Conservation (phyloP, 2,888 invertebrate genomes). For the Sinhomidia bicolor region DNA sequence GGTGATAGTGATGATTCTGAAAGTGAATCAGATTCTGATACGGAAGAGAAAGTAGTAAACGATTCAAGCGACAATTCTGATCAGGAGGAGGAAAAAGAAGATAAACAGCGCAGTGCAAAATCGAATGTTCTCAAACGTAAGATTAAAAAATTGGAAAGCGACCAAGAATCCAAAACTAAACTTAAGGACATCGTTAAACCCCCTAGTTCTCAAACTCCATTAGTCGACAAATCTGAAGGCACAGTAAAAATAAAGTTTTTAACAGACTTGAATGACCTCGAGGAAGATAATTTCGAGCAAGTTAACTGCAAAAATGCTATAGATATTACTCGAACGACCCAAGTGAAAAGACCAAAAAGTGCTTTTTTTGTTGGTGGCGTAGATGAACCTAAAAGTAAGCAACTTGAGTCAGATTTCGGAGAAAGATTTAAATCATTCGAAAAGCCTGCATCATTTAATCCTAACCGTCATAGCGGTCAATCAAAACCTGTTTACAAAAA, state of each 20-base stretch:
- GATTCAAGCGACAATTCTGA: background rate
- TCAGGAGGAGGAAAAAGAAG: background rate
- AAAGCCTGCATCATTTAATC: background rate
- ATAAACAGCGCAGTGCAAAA: background rate
- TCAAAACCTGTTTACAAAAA: slow-evolving; percentile 65
- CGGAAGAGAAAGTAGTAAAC: background rate
- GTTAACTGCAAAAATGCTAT: background rate
- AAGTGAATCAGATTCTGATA: background rate
- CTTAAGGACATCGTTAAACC: background rate
- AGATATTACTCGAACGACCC: slow-evolving; percentile 21
- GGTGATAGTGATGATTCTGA: background rate
- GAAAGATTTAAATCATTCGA: background rate
- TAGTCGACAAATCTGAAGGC: slow-evolving; percentile 74
- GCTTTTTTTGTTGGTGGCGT: slow-evolving; percentile 79
- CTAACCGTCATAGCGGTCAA: slow-evolving; percentile 6
- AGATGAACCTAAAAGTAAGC: slow-evolving; percentile 60
- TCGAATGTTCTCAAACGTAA: background rate
- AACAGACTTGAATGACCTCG: slow-evolving; percentile 75
- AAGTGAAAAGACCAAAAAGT: slow-evolving; percentile 74
- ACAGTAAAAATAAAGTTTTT: slow-evolving; percentile 77
- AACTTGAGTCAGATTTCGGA: background rate
- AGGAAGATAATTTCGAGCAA: slow-evolving; percentile 49
- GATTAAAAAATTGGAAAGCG: background rate
- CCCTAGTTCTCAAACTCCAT: background rate
- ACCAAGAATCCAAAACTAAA: background rate